A percentile compares a stretch with the other conserved stretches of the same genome.
Evolutionary conservation across 2,888 invertebrate species (phyloP).

Genomic region (Drosophila picticornis): DNA sequence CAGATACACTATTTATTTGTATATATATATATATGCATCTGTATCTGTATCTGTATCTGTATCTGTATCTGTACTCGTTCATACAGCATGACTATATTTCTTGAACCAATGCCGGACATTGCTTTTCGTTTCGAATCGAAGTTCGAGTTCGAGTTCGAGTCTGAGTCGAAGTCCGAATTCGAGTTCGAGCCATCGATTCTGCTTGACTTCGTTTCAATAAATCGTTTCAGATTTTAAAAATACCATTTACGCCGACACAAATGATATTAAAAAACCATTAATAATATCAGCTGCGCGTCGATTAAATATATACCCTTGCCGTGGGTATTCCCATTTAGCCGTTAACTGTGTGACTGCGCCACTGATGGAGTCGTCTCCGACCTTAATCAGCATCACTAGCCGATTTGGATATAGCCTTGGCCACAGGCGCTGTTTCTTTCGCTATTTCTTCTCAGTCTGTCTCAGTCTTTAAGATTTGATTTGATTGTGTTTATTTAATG

Average conservation of each 20-base stretch:
- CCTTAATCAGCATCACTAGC: not conserved
- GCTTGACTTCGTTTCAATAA: slow-evolving; percentile 80
- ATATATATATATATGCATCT: not conserved
- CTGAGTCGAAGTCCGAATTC: slow-evolving; percentile 3
- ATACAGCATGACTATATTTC: slow-evolving; percentile 33
- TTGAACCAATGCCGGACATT: slow-evolving; percentile 17
- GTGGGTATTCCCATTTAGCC: not conserved
- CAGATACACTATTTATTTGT: not conserved
- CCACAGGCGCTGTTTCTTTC: not conserved
- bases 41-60: not conserved
- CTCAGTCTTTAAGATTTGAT: not conserved
- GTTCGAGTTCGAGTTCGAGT: not conserved
- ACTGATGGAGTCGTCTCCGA: not conserved
- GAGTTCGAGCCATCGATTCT: slow-evolving; percentile 35
- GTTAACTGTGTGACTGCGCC: not conserved
- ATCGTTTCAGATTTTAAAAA: slow-evolving; percentile 74
- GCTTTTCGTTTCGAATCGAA: not conserved
- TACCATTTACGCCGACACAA: slow-evolving; percentile 77
- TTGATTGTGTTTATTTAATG: not conserved
- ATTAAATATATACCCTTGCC: slow-evolving; percentile 41
- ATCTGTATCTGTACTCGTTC: not conserved
- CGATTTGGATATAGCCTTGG: not conserved
- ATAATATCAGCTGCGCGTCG: slow-evolving; percentile 68
- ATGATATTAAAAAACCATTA: slow-evolving; percentile 81
- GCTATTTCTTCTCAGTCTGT: not conserved